These are phyloP conservation scores for Camponotus vicinus DNA, from an alignment of 1,140 invertebrate species.

Conservation along the genomic window DNA sequence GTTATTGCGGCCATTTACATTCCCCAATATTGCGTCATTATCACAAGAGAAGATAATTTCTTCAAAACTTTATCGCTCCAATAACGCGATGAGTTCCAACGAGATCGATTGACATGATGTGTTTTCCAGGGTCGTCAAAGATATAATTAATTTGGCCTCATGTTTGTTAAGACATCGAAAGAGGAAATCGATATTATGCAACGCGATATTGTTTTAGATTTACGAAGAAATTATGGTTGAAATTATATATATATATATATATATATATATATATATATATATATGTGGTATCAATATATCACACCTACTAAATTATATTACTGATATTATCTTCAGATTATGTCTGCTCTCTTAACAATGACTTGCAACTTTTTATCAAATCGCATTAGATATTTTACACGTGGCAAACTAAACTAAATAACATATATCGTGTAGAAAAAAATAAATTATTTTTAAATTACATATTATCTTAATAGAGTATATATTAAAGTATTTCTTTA, in stretches of 20 bases:
- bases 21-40: not conserved
- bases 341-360: not conserved
- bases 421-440: not conserved
- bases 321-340: constrained; percentile 33
- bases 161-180: constrained; percentile 10
- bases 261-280: no score
- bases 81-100: constrained; percentile 12
- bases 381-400: not conserved
- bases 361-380: not conserved
- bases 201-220: not conserved
- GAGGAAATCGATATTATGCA: not conserved
- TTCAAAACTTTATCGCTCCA: constrained; percentile 1
- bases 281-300: not conserved
- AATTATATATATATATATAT: no score
- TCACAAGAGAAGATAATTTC: not conserved
- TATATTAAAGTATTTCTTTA: not conserved
- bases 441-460: not conserved
- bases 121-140: constrained; percentile 15
- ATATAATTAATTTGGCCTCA: constrained; percentile 47
- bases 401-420: not conserved
- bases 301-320: constrained; percentile 8
- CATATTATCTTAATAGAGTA: not conserved
- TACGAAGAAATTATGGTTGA: not conserved
- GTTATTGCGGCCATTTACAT: not conserved
- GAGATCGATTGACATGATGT: constrained; percentile 1